Percentiles rank a stretch among this genome's conserved stretches.
Conservation (phyloP, 2,113 vertebrate species). For the Apeltes quadracus region DNA sequence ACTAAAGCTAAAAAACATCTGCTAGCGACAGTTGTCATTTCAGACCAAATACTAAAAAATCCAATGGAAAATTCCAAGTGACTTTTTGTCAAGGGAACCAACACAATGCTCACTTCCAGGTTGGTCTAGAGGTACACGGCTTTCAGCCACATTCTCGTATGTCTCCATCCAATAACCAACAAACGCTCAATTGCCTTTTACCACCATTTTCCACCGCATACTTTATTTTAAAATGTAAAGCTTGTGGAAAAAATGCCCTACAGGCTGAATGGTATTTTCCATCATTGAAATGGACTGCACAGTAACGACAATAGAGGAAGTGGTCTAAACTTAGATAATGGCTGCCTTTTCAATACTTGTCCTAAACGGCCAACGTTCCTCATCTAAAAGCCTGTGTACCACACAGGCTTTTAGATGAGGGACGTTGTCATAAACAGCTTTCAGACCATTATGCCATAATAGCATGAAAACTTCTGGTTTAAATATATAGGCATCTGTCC, state of each 20-base stretch:
- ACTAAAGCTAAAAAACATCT: not conserved
- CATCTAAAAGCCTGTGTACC: conserved; percentile 5
- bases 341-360: conserved; percentile 34
- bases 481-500: not conserved
- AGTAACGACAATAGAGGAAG: conserved; percentile 68
- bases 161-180: not conserved
- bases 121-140: not conserved
- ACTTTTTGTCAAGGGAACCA: not conserved
- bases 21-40: not conserved
- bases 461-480: not conserved
- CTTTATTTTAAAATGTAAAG: conserved; percentile 45
- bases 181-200: conserved; percentile 25
- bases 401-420: no score
- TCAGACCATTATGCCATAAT: conserved; percentile 2
- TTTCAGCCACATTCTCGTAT: not conserved
- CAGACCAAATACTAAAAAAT: not conserved
- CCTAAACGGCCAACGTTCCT: conserved; percentile 17
- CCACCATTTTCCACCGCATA: conserved; percentile 40
- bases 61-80: not conserved
- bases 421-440: no score
- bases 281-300: conserved; percentile 56
- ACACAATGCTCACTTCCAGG: not conserved
- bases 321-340: conserved; percentile 63
- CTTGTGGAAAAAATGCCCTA: conserved; percentile 61
- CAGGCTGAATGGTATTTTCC: conserved; percentile 68